These are phyloP conservation scores for Eulemur rubriventer DNA, from an alignment of 2,797 vertebrate species.

Conservation along the genomic window DNA sequence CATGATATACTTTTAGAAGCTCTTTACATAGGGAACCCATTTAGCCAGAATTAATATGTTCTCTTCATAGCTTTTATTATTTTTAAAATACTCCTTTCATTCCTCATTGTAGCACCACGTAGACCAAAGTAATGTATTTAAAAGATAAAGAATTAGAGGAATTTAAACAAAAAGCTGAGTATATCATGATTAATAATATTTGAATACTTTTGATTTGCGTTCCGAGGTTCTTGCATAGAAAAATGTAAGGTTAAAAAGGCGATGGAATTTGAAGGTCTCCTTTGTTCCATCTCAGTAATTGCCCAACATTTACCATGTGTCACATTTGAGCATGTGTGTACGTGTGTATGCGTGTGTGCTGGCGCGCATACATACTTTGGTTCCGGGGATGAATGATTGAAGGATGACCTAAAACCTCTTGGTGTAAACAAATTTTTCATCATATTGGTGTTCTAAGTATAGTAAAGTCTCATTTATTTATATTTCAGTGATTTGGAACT, in stretches of 20 bases:
- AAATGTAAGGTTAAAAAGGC: conserved; percentile 54
- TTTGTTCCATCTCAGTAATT: conserved; percentile 63
- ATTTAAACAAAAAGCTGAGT: neutral
- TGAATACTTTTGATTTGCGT: conserved; percentile 33
- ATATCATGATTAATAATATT: neutral
- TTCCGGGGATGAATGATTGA: conserved; percentile 75
- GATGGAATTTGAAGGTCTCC: conserved; percentile 45
- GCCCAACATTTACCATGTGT: conserved; percentile 74
- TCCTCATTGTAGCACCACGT: neutral
- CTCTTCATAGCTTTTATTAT: conserved; percentile 14
- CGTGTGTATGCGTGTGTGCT: neutral
- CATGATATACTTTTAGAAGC: neutral
- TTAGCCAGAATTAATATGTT: neutral
- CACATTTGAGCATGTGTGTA: conserved; percentile 6
- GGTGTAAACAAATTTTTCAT: conserved; percentile 79
- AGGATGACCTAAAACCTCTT: conserved; percentile 71
- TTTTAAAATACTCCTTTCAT: conserved; percentile 7
- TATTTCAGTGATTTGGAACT: conserved; percentile 75
- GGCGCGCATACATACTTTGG: conserved; percentile 11
- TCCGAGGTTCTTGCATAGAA: conserved; percentile 9
- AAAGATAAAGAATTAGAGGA: conserved; percentile 9
- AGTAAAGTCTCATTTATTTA: conserved; percentile 76
- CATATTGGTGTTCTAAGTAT: conserved; percentile 52
- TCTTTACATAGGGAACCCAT: neutral
- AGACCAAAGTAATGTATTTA: neutral